phyloP scores from a whole-genome alignment of 2,888 invertebrate genomes.

The Clusia tigrina region DNA sequence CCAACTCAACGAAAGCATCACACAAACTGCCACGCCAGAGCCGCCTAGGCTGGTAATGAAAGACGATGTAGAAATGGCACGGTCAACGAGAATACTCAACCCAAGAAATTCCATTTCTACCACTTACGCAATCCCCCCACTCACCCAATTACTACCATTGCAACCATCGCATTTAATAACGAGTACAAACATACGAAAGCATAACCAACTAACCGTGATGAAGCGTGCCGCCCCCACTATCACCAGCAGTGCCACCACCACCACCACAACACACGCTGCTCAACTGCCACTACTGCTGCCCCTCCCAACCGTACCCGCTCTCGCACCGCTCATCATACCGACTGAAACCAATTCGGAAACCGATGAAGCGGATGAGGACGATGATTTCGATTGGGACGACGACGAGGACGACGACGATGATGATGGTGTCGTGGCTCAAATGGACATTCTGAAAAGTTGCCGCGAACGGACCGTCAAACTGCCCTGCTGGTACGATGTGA shows the following conservation, averaged over 20 bases:
- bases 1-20: too few relatives aligned
- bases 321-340: conserved; percentile 44
- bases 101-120: not conserved
- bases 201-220: not conserved
- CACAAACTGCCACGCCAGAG: too few relatives aligned
- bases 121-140: not conserved
- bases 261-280: conserved; percentile 6
- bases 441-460: conserved; percentile 40
- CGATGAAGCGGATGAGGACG: conserved; percentile 38
- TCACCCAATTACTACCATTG: not conserved
- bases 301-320: conserved; percentile 45
- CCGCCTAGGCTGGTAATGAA: not conserved
- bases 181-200: not conserved
- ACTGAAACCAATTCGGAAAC: conserved; percentile 46
- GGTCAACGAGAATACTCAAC: not conserved
- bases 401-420: conserved; percentile 36
- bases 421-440: conserved; percentile 32
- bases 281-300: conserved; percentile 43
- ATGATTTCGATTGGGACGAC: conserved; percentile 15
- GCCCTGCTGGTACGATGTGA: conserved; percentile 64
- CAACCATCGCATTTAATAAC: too few relatives aligned
- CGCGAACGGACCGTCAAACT: conserved; percentile 49
- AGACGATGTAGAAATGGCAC: not conserved
- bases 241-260: not conserved
- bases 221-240: too few relatives aligned